phyloP scores from a whole-genome alignment of 1,140 invertebrate species.

The Cydia amplana region DNA sequence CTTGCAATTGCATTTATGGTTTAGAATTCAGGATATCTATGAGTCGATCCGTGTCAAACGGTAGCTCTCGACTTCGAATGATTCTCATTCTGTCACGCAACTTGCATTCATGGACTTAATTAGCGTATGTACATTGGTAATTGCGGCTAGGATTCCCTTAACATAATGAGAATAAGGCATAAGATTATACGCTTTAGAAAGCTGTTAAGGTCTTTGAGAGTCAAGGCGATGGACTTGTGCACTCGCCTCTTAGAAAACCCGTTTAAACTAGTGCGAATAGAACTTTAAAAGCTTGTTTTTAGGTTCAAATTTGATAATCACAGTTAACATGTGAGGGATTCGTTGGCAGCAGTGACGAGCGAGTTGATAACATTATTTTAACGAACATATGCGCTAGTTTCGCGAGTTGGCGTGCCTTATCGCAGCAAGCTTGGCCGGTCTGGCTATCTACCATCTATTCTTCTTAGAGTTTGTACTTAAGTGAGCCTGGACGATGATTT shows the following conservation, averaged over 20 bases:
- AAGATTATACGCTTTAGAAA: background rate
- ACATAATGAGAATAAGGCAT: conserved; percentile 10
- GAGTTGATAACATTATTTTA: conserved; percentile 58
- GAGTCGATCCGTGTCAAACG: conserved; percentile 49
- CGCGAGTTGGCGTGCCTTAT: conserved; percentile 57
- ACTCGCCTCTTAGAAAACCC: background rate
- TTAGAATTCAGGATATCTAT: conserved; percentile 27
- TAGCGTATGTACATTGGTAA: conserved; percentile 21
- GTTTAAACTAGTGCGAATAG: background rate
- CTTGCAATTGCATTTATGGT: conserved; percentile 5
- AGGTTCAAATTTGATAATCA: background rate
- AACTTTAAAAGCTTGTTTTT: background rate
- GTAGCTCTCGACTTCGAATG: conserved; percentile 49
- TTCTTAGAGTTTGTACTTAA: conserved; percentile 46
- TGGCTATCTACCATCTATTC: conserved; percentile 47
- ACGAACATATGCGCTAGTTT: conserved; percentile 59
- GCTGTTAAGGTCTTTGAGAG: background rate
- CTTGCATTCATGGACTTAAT: background rate
- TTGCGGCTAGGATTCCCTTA: background rate
- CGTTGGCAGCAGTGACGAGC: background rate
- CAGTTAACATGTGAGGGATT: background rate
- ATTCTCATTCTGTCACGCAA: conserved; percentile 52
- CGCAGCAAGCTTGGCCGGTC: conserved; percentile 40
- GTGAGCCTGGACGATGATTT: conserved; percentile 50
- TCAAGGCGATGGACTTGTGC: background rate